Percentiles rank a stretch among this genome's conserved stretches.
Evolutionary conservation across 92 coral and sea anemone species (phyloP).

Genomic region (Diadumene lineata): DNA sequence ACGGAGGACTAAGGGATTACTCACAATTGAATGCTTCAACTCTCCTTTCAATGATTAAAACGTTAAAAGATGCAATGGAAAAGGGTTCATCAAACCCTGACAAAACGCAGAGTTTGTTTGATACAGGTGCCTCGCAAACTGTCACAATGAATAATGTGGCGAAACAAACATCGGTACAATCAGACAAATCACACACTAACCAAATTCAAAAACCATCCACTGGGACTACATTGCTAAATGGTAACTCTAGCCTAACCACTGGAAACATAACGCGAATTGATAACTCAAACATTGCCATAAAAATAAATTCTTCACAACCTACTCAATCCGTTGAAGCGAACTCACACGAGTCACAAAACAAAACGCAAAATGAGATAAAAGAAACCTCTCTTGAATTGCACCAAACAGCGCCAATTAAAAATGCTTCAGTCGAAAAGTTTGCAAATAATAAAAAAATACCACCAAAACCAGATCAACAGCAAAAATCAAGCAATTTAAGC

Average conservation of each 20-base stretch:
- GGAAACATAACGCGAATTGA: constrained; percentile 3
- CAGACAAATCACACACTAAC: neutral
- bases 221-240: neutral
- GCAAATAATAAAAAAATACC: no score
- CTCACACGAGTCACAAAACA: neutral
- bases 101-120: neutral
- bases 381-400: no score
- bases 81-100: constrained; percentile 1
- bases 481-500: neutral
- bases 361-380: neutral
- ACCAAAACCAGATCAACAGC: neutral
- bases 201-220: neutral
- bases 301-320: neutral
- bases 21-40: neutral
- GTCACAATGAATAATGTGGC: neutral
- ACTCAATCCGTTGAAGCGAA: neutral
- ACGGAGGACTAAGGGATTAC: neutral
- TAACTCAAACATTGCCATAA: neutral
- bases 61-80: neutral
- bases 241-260: neutral
- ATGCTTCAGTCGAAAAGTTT: no score
- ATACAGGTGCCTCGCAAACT: neutral
- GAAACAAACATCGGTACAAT: neutral
- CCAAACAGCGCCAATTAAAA: no score
- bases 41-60: neutral